phyloP scores from a whole-genome alignment of 2,888 invertebrate genomes.

The Drosophila acutilabella region DNA sequence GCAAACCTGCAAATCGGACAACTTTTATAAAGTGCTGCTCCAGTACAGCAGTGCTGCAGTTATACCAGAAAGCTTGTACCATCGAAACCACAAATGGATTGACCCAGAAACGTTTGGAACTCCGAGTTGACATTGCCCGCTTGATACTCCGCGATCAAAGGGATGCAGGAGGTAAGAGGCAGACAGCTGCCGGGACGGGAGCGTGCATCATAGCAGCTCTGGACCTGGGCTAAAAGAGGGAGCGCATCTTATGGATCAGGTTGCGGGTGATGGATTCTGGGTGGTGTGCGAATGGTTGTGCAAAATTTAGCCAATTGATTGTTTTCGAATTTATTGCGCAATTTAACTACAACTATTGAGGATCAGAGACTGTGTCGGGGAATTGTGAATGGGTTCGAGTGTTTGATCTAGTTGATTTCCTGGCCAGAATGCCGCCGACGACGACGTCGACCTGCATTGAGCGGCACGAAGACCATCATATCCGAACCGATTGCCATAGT shows the following conservation, averaged over 20 bases:
- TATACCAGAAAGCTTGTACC: slow-evolving; percentile 88
- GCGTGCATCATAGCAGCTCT: slow-evolving; percentile 86
- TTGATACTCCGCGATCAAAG: slow-evolving; percentile 84
- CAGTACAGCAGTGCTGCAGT: neutral
- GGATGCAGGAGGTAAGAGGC: slow-evolving; percentile 86
- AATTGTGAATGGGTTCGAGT: neutral
- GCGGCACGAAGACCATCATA: slow-evolving; percentile 77
- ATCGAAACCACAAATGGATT: slow-evolving; percentile 90
- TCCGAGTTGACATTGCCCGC: slow-evolving; percentile 74
- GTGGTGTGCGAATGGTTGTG: slow-evolving; percentile 12
- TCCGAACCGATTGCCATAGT: slow-evolving; percentile 63
- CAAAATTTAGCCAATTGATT: slow-evolving; percentile 54
- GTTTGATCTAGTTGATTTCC: slow-evolving; percentile 12
- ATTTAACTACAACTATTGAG: slow-evolving; percentile 36
- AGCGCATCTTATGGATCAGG: slow-evolving; percentile 27
- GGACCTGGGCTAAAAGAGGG: slow-evolving; percentile 70
- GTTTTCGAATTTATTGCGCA: slow-evolving; percentile 45
- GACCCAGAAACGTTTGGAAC: slow-evolving; percentile 86
- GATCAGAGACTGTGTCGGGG: neutral
- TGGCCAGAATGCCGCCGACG: slow-evolving; percentile 61
- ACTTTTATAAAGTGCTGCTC: neutral
- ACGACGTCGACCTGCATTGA: slow-evolving; percentile 56
- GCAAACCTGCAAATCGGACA: slow-evolving; percentile 61
- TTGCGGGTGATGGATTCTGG: slow-evolving; percentile 5
- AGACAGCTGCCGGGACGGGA: slow-evolving; percentile 86